Percentiles rank a stretch among this genome's conserved stretches.
These are phyloP conservation scores for Noctua janthe DNA, from an alignment of 2,888 invertebrate species.

Conservation along the genomic window DNA sequence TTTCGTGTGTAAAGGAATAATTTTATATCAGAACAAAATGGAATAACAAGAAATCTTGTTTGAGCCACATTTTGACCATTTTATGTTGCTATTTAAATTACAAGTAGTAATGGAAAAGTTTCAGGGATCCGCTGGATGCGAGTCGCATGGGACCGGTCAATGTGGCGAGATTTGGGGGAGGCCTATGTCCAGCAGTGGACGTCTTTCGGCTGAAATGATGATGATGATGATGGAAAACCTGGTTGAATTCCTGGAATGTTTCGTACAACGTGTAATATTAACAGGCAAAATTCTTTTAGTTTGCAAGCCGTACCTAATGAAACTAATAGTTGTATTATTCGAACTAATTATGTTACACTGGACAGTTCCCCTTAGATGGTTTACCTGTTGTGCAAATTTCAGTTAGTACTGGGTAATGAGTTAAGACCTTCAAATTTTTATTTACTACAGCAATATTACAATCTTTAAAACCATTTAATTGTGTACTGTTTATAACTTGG, in stretches of 20 bases:
- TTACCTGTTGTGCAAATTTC: not conserved
- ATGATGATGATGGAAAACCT: not conserved
- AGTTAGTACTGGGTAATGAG: not conserved
- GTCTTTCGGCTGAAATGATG: no score
- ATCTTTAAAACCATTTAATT: not conserved
- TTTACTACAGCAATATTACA: not conserved
- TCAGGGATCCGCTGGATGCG: no score
- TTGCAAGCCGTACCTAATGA: not conserved
- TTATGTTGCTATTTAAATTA: not conserved
- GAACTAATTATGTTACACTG: not conserved
- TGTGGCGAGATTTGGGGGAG: no score
- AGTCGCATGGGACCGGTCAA: no score
- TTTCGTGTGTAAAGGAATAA: conserved; percentile 30
- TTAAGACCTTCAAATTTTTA: not conserved
- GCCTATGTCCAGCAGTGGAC: no score
- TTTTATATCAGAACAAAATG: conserved; percentile 38
- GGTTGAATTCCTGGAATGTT: conserved; percentile 18
- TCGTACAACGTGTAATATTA: conserved; percentile 5
- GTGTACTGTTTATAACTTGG: conserved; percentile 24
- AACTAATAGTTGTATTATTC: not conserved
- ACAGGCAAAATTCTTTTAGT: conserved; percentile 23
- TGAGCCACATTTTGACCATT: conserved; percentile 21
- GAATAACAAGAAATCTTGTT: conserved; percentile 29
- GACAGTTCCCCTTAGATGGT: not conserved
- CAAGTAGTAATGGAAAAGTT: not conserved